Percentiles rank a stretch among this genome's conserved stretches.
phyloP scores from a whole-genome alignment of 2,888 invertebrate species.

The Bursaphelenchus okinawaensis region DNA sequence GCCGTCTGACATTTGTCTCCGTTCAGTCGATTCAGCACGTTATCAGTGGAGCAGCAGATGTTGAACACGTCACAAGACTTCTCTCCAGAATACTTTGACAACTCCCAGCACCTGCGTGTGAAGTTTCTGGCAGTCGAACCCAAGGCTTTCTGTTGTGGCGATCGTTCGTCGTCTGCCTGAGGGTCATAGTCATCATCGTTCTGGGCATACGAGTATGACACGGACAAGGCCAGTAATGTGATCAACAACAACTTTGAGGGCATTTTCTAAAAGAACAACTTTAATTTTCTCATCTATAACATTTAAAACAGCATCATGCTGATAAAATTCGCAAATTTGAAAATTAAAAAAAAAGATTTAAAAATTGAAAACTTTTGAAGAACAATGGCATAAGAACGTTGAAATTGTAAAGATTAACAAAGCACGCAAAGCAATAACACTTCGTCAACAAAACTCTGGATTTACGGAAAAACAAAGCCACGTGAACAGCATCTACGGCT shows the following conservation, averaged over 20 bases:
- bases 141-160: slow-evolving; percentile 1
- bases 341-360: too few species aligned
- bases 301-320: too few species aligned
- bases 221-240: neutral
- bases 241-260: neutral
- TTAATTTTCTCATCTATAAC: too few species aligned
- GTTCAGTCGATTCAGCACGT: slow-evolving; percentile 25
- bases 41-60: slow-evolving; percentile 24
- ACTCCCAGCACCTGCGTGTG: slow-evolving; percentile 17
- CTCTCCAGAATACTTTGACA: slow-evolving; percentile 22
- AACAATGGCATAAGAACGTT: too few species aligned
- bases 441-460: too few species aligned
- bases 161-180: slow-evolving; percentile 2
- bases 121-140: slow-evolving; percentile 22
- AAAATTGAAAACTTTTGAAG: too few species aligned
- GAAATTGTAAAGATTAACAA: too few species aligned
- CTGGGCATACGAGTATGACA: neutral
- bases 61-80: slow-evolving; percentile 26
- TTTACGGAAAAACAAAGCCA: too few species aligned
- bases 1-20: slow-evolving; percentile 23
- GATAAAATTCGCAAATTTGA: too few species aligned
- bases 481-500: too few species aligned
- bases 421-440: too few species aligned
- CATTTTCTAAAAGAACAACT: neutral
- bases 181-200: slow-evolving; percentile 11